Conservation (phyloP, 1,140 invertebrate species). For the Lerema accius region DNA sequence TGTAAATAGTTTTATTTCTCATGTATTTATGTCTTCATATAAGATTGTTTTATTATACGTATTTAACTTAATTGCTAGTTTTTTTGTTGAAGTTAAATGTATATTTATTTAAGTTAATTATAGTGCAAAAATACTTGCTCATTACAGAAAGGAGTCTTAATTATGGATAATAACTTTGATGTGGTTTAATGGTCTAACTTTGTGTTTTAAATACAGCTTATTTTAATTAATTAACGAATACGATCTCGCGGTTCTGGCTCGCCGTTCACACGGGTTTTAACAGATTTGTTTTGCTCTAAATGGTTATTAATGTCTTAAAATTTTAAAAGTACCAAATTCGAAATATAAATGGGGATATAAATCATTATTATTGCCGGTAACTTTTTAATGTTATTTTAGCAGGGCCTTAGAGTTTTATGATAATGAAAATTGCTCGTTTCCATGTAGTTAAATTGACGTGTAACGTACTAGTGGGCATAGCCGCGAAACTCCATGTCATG, state of each 20-base stretch:
- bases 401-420: no score
- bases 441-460: no score
- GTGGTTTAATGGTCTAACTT: slow-evolving; percentile 6
- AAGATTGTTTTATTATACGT: not conserved
- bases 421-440: no score
- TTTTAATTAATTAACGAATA: slow-evolving; percentile 13
- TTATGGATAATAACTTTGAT: not conserved
- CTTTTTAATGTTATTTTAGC: not conserved
- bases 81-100: not conserved
- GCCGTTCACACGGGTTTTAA: slow-evolving; percentile 10
- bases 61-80: not conserved
- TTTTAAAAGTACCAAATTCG: not conserved
- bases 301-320: not conserved
- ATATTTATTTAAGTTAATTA: not conserved
- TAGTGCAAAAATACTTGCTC: not conserved
- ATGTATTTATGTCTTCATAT: not conserved
- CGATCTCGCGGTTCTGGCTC: not conserved
- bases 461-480: no score
- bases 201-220: slow-evolving; percentile 16
- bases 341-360: not conserved
- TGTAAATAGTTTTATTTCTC: not conserved
- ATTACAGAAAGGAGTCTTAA: not conserved
- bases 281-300: slow-evolving; percentile 2
- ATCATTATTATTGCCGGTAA: not conserved
- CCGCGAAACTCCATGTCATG: not conserved